Evolutionary conservation across 2,888 invertebrate genomes (phyloP), one percentile per base, ranked within the genome.

Genomic region (Steromphala cineraria): DNA sequence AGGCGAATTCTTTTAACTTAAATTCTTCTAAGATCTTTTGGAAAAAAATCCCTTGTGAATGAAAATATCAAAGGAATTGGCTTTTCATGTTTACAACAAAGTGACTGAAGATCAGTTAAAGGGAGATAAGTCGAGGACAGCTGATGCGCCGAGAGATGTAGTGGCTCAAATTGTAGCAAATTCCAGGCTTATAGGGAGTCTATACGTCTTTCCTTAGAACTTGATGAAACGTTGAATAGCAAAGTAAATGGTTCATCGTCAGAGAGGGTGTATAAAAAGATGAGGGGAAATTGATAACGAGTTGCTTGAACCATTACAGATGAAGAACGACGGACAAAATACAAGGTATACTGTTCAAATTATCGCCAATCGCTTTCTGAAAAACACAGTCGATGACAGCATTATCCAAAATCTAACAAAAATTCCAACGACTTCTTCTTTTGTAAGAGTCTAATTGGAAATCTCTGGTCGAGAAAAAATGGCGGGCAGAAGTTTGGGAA

Each of bases 351-450:
- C 19, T 28, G 62, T 62, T 28, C 62, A 62, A 62, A 62, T 62
- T 62, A 62, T 62, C 62, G 24, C 62, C 62, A 62, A 62, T 24
- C 24, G 10, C 62, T 62, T 28, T 62, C 28, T 62, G 24, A 28
- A 62, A 62, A 62, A 62, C 62, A 62, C 62, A 62, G 62, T 62
- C 62, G 62, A 62, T 62, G 62, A 62, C 62, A 62, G 62, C 62
- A 62, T 62, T 62, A 62, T 62, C 62, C 28, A 62, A 62, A 62
- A 62, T 62, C 62, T 62, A 62, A 62, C 62, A 62, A 62, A 62
- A 62, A 62, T 36, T 62, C 62, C 24, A 24, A 24, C 28, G 62
- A 62, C 28, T 62, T 62, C 62, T 62, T 62, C 62, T 62, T 62
- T 62, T 62, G 62, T 62, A 28, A 62, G 24, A 62, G 28, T 62